phyloP scores from a whole-genome alignment of 2,113 vertebrate species.

The Pelodiscus sinensis region DNA sequence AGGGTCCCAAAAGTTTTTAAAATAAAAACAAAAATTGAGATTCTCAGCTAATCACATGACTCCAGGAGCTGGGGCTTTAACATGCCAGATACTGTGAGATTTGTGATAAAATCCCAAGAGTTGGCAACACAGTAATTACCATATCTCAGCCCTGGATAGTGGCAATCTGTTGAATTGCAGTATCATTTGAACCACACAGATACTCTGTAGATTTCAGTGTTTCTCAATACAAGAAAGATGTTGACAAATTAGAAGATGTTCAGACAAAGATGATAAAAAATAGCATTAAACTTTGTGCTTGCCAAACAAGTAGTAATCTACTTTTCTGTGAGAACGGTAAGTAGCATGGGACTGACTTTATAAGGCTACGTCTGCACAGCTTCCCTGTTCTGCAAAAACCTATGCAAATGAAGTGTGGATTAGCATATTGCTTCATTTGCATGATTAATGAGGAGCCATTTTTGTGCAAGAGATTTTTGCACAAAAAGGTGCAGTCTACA shows the following conservation, averaged over 20 bases:
- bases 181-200: no score
- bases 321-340: slow-evolving; percentile 6
- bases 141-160: fast-evolving
- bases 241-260: neutral
- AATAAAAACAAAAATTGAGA: slow-evolving; percentile 13
- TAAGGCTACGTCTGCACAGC: fast-evolving
- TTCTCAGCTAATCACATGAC: neutral
- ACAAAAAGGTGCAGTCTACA: no score
- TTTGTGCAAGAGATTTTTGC: no score
- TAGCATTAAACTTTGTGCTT: neutral
- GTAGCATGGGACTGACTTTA: neutral
- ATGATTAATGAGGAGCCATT: no score
- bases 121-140: neutral
- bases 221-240: slow-evolving; percentile 13
- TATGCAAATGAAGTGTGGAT: no score
- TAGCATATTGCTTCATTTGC: no score
- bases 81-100: neutral
- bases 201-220: neutral
- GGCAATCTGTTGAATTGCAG: neutral
- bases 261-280: neutral
- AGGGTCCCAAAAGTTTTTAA: neutral
- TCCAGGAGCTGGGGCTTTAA: slow-evolving; percentile 2
- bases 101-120: neutral
- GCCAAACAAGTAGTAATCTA: neutral
- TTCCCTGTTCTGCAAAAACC: no score